Conservation (phyloP, 2,113 vertebrate genomes). For the Grus americana region DNA sequence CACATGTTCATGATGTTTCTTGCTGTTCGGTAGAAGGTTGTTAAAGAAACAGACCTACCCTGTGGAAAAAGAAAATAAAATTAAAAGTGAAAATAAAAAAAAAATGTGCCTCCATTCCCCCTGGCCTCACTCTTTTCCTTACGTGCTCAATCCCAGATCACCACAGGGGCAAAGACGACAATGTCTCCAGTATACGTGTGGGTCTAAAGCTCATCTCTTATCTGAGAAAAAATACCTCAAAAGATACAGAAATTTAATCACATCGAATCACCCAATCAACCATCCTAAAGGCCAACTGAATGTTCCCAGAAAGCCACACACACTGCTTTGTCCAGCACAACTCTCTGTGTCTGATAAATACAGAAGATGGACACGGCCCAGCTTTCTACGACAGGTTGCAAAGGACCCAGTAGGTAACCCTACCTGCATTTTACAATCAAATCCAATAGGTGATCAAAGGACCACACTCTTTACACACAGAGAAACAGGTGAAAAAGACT, state of each 20-base stretch:
- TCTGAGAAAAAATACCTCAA: neutral
- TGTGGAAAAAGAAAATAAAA: slow-evolving; percentile 70
- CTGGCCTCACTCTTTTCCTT: neutral
- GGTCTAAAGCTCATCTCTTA: neutral
- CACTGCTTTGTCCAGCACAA: neutral
- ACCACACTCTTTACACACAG: neutral
- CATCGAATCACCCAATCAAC: neutral
- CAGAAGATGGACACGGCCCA: neutral
- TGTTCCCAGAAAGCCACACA: accelerated
- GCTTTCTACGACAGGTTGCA: neutral
- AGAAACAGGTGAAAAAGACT: neutral
- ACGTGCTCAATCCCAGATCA: neutral
- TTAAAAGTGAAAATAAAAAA: neutral
- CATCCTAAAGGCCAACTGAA: neutral
- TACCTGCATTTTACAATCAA: neutral
- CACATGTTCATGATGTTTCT: slow-evolving; percentile 99
- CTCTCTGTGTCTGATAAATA: accelerated
- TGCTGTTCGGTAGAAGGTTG: slow-evolving; percentile 98
- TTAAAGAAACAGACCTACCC: slow-evolving; percentile 98
- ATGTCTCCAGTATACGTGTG: neutral
- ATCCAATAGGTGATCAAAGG: neutral
- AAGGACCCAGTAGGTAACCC: neutral
- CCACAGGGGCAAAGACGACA: neutral
- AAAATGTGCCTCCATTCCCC: accelerated
- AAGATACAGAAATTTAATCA: neutral